These are phyloP conservation scores for Oryctes rhinoceros DNA, from an alignment of 1,140 invertebrate species.

Conservation along the genomic window DNA sequence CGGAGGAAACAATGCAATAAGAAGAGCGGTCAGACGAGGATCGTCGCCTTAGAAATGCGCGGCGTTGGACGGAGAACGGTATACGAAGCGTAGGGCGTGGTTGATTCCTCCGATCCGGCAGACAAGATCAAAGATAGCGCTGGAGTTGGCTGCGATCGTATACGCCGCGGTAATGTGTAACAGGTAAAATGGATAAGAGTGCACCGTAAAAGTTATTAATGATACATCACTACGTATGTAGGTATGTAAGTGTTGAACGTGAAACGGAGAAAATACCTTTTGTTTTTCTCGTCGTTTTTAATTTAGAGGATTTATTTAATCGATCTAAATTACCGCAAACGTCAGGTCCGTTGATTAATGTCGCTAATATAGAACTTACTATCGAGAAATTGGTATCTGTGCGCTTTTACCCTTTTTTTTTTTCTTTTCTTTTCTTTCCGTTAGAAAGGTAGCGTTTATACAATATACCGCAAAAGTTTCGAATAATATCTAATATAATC, in stretches of 20 bases:
- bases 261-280: no score
- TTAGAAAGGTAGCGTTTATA: no score
- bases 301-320: no score
- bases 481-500: no score
- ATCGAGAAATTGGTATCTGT: no score
- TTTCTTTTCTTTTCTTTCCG: no score
- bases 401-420: no score
- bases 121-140: slow-evolving; percentile 9
- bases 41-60: neutral
- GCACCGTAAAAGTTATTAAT: slow-evolving; percentile 15
- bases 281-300: no score
- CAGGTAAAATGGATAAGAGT: slow-evolving; percentile 4
- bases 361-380: no score
- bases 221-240: neutral
- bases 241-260: neutral
- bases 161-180: neutral
- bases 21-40: neutral
- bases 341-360: no score
- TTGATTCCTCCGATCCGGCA: slow-evolving; percentile 8
- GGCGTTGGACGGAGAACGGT: neutral
- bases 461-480: no score
- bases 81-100: neutral
- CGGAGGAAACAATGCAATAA: slow-evolving; percentile 14
- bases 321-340: no score
- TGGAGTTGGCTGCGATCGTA: neutral